Percentiles rank a stretch among this genome's conserved stretches.
Evolutionary conservation across 2,113 vertebrate species (phyloP).

Genomic region (Varanus komodoensis): DNA sequence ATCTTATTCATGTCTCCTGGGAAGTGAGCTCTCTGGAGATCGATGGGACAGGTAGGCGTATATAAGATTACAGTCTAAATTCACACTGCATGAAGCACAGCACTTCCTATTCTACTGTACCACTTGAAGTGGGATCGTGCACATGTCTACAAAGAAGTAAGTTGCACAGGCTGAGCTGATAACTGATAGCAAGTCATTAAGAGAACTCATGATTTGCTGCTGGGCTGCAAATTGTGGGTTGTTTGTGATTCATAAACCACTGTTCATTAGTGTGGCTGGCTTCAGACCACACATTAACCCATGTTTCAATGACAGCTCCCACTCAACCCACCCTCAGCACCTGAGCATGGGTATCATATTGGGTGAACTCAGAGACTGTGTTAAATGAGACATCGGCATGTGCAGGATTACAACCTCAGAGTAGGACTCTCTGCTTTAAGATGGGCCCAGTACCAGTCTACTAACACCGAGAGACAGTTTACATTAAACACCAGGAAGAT

Average conservation of each 20-base stretch:
- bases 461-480: constrained; percentile 68
- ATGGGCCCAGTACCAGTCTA: constrained; percentile 67
- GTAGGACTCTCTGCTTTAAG: constrained; percentile 50
- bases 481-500: constrained; percentile 70
- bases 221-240: too few species aligned
- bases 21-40: not conserved
- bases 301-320: too few species aligned
- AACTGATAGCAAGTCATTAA: too few species aligned
- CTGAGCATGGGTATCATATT: too few species aligned
- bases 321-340: too few species aligned
- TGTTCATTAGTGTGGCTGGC: too few species aligned
- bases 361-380: too few species aligned
- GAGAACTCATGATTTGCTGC: too few species aligned
- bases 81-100: constrained; percentile 37
- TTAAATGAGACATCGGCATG: not conserved
- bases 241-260: too few species aligned
- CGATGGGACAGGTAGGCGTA: too few species aligned
- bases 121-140: constrained; percentile 17
- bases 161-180: too few species aligned
- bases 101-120: constrained; percentile 46
- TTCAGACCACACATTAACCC: too few species aligned
- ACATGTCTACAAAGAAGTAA: not conserved
- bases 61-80: constrained; percentile 46
- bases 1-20: not conserved
- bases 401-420: not conserved